Conservation (phyloP, 1,140 invertebrate species). For the Neodiprion fabricii region DNA sequence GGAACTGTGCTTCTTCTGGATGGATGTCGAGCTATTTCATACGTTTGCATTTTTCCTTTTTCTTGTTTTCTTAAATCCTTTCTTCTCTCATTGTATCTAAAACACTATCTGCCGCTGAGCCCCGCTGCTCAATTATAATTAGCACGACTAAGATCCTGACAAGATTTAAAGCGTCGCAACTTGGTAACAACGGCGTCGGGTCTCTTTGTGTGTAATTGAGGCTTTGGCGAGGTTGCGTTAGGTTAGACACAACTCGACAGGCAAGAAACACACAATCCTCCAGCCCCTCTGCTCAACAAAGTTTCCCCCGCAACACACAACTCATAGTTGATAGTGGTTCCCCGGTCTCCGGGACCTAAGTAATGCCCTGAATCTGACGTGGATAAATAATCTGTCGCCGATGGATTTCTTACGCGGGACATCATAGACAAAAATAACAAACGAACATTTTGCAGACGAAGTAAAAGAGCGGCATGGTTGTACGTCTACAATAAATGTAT, state of each 20-base stretch:
- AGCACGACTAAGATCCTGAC: neutral
- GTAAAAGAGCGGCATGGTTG: too few species aligned
- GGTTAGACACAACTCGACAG: neutral
- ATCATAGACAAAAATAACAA: too few species aligned
- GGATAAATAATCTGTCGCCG: neutral
- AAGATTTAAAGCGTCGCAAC: neutral
- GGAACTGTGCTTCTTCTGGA: too few species aligned
- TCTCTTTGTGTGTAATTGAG: neutral
- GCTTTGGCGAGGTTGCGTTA: neutral
- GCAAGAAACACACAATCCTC: conserved; percentile 1
- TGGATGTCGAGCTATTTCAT: too few species aligned
- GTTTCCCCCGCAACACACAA: neutral
- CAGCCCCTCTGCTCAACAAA: neutral
- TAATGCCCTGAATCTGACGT: neutral
- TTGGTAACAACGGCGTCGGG: neutral
- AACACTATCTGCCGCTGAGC: too few species aligned
- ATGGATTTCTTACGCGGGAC: neutral
- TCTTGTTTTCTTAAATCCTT: too few species aligned
- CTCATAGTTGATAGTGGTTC: neutral
- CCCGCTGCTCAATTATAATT: neutral
- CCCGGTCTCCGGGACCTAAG: too few species aligned
- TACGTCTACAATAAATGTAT: too few species aligned
- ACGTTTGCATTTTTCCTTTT: too few species aligned
- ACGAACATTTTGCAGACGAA: too few species aligned
- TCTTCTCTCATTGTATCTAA: too few species aligned